Base-by-base conservation (phyloP, 2,113 vertebrate genomes). In the Fulica atra region DNA sequence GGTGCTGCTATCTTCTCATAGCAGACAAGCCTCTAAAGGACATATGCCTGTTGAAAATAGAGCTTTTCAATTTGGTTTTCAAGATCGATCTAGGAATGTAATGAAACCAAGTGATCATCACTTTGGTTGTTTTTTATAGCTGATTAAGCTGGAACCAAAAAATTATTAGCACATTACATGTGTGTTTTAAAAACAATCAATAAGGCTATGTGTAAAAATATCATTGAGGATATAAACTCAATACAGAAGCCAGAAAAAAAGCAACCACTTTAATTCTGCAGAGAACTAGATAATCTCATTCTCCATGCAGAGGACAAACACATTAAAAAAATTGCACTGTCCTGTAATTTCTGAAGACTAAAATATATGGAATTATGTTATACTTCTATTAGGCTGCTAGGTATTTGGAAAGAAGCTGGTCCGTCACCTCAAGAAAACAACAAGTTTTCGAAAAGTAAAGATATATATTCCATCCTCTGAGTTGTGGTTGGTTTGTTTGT, bases 331-430 rank as follows among this genome's bases (percentile, higher is more conserved):
- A 74, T 71, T 91, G 44, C 60, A 86, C 17, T 71, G 66, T 68
- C 20, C 21, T 77, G 21, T 69, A 86, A 93, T 96, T 97, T 94
- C 53, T 88, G 77, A 87, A 71, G 77, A 95, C 86, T 96, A 90
- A 97, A 95, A 84, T 80, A 56, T 8, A 48, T 38, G 10, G 69
- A 61, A 71, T 92, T 96, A 81, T 82, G 7, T 90, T 93, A 91
- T 93, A 64, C 81, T 94, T 96, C 73, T 59, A 64, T 74, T 91
- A 63, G 35, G 35, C 23, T 86, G n/a, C 53, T 90, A 84, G 56
- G 86, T 87, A 88, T 69, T 86, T 81, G 80, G 80, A 87, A 92
- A 35, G 78, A 95, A 88, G 16, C 13, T 81, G 65, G 19, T 91
- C 33, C 71, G 59, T 46, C 56, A 81, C 21, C 56, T 63, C 44